Conservation (phyloP, 2,888 invertebrate species). For the Drosophila ustulata region DNA sequence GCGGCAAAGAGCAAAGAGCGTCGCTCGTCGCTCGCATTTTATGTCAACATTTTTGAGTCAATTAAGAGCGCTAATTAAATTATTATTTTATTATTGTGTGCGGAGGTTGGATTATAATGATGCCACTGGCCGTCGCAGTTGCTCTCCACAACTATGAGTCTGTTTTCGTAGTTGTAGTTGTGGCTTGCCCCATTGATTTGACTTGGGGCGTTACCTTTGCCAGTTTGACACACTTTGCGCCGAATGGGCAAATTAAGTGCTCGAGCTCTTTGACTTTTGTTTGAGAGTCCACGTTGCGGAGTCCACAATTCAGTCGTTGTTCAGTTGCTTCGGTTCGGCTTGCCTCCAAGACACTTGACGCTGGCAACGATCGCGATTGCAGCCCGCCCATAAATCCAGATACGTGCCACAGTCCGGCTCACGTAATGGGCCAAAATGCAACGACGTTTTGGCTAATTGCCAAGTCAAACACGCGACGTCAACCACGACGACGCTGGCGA, state of each 20-base stretch:
- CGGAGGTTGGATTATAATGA: slow-evolving; percentile 57
- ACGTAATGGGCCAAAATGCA: slow-evolving; percentile 55
- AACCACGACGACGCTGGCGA: slow-evolving; percentile 49
- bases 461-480: slow-evolving; percentile 69
- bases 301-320: neutral
- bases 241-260: slow-evolving; percentile 47
- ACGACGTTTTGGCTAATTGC: slow-evolving; percentile 70
- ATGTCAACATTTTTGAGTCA: slow-evolving; percentile 58
- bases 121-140: slow-evolving; percentile 13
- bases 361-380: slow-evolving; percentile 36
- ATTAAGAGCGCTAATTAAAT: slow-evolving; percentile 74
- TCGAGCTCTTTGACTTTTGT: slow-evolving; percentile 14
- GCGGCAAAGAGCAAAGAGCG: slow-evolving; percentile 30
- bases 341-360: slow-evolving; percentile 37
- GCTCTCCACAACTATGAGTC: neutral
- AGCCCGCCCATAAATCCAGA: slow-evolving; percentile 59
- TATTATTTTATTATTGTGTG: slow-evolving; percentile 60
- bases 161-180: neutral
- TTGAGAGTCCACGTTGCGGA: neutral
- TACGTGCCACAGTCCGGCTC: slow-evolving; percentile 46
- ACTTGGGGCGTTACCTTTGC: slow-evolving; percentile 63
- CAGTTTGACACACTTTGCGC: slow-evolving; percentile 50
- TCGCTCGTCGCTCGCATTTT: slow-evolving; percentile 21
- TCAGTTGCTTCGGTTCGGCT: slow-evolving; percentile 10
- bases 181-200: slow-evolving; percentile 11